Evolutionary conservation across 2,888 invertebrate species (phyloP).

Genomic region (Thysanoteuthis rhombus): DNA sequence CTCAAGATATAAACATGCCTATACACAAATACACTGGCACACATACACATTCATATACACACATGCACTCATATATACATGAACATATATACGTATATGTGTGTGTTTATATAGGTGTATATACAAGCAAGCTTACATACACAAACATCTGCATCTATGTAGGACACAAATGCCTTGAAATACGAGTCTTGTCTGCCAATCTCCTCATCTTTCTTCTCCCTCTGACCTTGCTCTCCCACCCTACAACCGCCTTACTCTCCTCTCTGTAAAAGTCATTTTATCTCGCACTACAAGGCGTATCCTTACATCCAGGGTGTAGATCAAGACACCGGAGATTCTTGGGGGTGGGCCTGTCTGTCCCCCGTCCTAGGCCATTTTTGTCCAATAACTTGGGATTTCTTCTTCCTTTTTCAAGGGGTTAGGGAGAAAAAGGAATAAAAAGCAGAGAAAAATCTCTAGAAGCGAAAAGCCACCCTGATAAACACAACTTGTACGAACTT

Average conservation of each 20-base stretch:
- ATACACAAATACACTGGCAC: too few relatives aligned
- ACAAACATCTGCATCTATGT: not conserved
- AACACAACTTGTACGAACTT: not conserved
- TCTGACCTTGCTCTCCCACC: not conserved
- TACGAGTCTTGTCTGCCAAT: not conserved
- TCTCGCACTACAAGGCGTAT: constrained; percentile 12
- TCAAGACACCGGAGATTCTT: not conserved
- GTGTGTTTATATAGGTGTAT: not conserved
- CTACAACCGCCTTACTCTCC: not conserved
- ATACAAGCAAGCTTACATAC: not conserved
- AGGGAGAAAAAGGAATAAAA: not conserved
- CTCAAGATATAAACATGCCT: too few relatives aligned
- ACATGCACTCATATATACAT: not conserved
- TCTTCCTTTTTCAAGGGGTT: not conserved
- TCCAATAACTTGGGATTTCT: not conserved
- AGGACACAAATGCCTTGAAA: not conserved
- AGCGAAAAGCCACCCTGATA: not conserved
- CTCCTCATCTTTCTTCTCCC: not conserved
- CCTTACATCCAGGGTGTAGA: not conserved
- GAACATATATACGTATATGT: not conserved
- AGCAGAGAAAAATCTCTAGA: too few relatives aligned
- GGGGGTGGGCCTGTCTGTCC: not conserved
- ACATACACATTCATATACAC: not conserved
- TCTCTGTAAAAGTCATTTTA: not conserved
- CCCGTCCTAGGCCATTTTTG: not conserved